Evolutionary conservation across 2,113 vertebrate genomes (phyloP), one percentile per base, ranked within the genome.

Genomic region (Columbina picui): DNA sequence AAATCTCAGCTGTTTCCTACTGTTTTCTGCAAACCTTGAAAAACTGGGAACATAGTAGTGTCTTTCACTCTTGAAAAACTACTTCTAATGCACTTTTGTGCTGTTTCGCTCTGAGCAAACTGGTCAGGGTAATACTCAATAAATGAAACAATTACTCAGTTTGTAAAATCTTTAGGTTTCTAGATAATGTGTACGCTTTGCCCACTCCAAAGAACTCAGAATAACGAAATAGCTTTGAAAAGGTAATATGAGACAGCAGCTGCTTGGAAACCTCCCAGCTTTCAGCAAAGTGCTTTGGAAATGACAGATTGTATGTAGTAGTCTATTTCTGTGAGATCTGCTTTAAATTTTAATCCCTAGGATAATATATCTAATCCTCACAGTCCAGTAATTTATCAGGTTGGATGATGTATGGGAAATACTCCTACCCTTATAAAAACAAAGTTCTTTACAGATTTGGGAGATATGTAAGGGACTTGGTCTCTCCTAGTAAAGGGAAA

Each of bases 251-350:
- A 88, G 52, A 79, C 19, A 67, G 77, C 87, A 96, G n/a, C 59
- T 92, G 63, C 77, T 75, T 74, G 64, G 83, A 93, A 89, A 63
- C 20, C 41, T 87, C 60, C 38, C 32, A 89, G 2, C 34, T 93
- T 84, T 34, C 52, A 89, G 70, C 50, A 21, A n/a, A 65, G 50
- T 55, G 52, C 63, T 83, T 55, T 53, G 34, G 29, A 91, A 91
- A 89, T 67, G 60, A 70, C 41, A 84, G 68, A 53, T 38, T 43
- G 32, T 50, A 59, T 0, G 0, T 38, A 65, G 85, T 6, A 65
- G 23, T 53, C 83, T 34, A 74, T 63, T 84, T 78, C 56, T 52
- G 34, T 75, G 70, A 80, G 41, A 69, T 38, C 15, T 74, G 47
- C 69, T 38, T 86, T 80, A 50, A 74, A 0, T 43, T 69, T 90